These are phyloP conservation scores for Bellardia pandia DNA, from an alignment of 2,888 invertebrate genomes.

Conservation along the genomic window DNA sequence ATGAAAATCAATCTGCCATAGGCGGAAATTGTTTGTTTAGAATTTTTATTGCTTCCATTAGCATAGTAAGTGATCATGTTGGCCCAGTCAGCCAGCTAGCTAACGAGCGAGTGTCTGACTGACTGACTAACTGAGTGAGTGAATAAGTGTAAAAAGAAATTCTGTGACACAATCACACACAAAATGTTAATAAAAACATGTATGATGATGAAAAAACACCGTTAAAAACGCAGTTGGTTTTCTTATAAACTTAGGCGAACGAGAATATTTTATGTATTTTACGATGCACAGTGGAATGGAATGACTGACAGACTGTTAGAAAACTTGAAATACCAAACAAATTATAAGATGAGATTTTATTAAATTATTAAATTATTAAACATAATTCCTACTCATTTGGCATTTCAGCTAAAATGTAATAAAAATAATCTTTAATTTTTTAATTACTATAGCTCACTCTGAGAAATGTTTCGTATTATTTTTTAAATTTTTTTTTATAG, in stretches of 20 bases:
- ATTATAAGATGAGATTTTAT: no score
- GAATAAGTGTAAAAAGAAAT: constrained; percentile 45
- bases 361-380: no score
- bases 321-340: no score
- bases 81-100: background rate
- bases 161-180: constrained; percentile 52
- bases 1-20: constrained; percentile 73
- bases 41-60: constrained; percentile 72
- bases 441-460: no score
- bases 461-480: no score
- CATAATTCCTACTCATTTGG: no score
- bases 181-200: constrained; percentile 32
- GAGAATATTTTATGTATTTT: constrained; percentile 24
- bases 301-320: no score
- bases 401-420: no score
- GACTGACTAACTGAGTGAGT: constrained; percentile 12
- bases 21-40: constrained; percentile 69
- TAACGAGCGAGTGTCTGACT: background rate
- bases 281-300: constrained; percentile 18
- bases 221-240: constrained; percentile 59
- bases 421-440: no score
- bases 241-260: background rate
- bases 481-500: no score
- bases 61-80: constrained; percentile 60
- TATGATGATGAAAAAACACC: constrained; percentile 21